Percentiles rank a stretch among this genome's conserved stretches.
These are phyloP conservation scores for Trogon melanurus DNA, from an alignment of 2,113 vertebrate genomes.

Conservation along the genomic window DNA sequence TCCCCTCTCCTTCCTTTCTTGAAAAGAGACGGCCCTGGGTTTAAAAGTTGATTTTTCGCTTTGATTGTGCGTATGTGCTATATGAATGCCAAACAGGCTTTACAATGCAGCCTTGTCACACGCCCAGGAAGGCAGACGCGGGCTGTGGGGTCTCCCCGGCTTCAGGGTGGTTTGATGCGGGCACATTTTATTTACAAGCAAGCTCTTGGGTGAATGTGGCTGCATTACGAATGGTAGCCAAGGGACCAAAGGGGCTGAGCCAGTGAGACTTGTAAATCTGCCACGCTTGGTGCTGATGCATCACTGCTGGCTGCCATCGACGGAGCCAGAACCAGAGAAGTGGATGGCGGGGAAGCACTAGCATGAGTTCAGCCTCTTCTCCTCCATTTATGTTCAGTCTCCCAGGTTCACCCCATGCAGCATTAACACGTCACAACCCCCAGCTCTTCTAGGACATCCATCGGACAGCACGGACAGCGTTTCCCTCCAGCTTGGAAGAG, in stretches of 20 bases:
- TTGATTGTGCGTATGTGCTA: conserved; percentile 72
- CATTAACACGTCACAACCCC: background rate
- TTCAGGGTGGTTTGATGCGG: background rate
- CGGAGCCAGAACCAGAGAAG: background rate
- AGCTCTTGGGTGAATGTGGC: background rate
- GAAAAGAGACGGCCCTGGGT: conserved; percentile 73
- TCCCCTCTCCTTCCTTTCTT: conserved; percentile 66
- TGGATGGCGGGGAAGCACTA: background rate
- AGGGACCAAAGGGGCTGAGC: background rate
- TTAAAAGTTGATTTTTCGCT: conserved; percentile 79
- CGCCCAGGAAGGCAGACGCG: background rate
- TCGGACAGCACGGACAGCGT: background rate
- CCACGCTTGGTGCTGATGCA: background rate
- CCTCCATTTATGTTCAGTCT: background rate
- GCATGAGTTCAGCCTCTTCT: background rate
- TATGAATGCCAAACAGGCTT: conserved; percentile 71
- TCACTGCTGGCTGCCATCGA: too few relatives aligned
- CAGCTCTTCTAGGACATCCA: background rate
- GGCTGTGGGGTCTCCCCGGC: background rate
- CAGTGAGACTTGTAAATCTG: background rate
- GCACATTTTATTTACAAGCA: background rate
- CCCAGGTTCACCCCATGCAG: background rate
- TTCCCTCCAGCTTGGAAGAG: background rate
- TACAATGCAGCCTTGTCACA: conserved; percentile 64
- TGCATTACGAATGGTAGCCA: background rate